These are phyloP conservation scores for Drosophila tsacasi DNA, from an alignment of 1,140 invertebrate species.

Conservation along the genomic window DNA sequence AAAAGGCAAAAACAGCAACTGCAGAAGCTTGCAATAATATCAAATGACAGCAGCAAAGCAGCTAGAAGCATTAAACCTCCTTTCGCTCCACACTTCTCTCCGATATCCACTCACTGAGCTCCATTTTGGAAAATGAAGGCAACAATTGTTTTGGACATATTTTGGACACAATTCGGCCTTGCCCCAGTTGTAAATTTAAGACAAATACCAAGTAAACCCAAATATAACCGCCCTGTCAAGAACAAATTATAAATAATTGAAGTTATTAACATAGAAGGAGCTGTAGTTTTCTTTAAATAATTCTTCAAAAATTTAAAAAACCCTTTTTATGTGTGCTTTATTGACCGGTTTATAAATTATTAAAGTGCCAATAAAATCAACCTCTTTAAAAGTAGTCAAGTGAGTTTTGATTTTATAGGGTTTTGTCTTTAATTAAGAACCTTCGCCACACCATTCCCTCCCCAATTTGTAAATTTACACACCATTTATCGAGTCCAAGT, in stretches of 20 bases:
- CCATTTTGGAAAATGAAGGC: constrained; percentile 1
- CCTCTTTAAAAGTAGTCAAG: constrained; percentile 31
- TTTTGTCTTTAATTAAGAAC: constrained; percentile 9
- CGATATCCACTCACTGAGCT: background rate
- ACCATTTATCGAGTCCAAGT: constrained; percentile 13
- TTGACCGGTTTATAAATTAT: constrained; percentile 40
- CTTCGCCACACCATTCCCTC: background rate
- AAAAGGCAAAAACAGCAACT: constrained; percentile 31
- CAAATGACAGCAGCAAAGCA: constrained; percentile 46
- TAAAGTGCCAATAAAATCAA: constrained; percentile 11
- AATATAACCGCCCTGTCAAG: background rate
- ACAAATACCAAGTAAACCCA: background rate
- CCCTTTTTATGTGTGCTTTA: constrained; percentile 3
- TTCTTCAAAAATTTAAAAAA: constrained; percentile 3
- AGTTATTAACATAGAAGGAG: background rate
- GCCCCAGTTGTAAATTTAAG: background rate
- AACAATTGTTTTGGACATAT: background rate
- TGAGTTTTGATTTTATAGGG: constrained; percentile 23
- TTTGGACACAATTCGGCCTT: background rate
- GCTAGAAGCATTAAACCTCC: background rate
- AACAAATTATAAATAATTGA: background rate
- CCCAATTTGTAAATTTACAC: constrained; percentile 4
- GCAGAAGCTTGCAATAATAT: constrained; percentile 54
- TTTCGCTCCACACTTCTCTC: background rate
- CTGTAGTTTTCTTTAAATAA: constrained; percentile 7